These are phyloP conservation scores for Clunio marinus DNA, from an alignment of 2,888 invertebrate species.

Conservation along the genomic window DNA sequence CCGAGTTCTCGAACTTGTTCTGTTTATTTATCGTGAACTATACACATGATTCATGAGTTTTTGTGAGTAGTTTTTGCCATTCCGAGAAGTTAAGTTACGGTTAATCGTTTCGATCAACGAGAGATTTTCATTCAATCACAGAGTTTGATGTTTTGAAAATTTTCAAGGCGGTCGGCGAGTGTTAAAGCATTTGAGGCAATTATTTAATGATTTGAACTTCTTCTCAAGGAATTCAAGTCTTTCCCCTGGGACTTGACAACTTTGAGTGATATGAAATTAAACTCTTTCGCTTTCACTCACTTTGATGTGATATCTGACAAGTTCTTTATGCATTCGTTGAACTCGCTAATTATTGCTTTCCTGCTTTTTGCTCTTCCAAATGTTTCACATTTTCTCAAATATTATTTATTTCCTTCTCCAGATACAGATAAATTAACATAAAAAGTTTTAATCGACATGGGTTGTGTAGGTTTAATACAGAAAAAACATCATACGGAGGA, in stretches of 20 bases:
- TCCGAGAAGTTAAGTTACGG: neutral
- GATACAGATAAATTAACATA: neutral
- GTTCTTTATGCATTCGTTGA: conserved; percentile 6
- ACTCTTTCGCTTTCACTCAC: neutral
- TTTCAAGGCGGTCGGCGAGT: neutral
- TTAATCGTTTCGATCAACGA: conserved; percentile 9
- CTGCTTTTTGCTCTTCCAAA: neutral
- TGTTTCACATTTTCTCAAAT: too few species aligned
- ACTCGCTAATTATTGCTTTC: conserved; percentile 29
- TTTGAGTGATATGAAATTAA: neutral
- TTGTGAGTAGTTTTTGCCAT: conserved; percentile 14
- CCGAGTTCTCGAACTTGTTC: neutral
- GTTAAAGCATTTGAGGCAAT: neutral
- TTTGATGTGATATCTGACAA: neutral
- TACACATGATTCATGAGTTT: neutral
- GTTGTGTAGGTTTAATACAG: neutral
- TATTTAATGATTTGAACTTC: too few species aligned
- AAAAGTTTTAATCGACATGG: neutral
- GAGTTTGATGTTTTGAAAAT: neutral
- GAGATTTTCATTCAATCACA: neutral
- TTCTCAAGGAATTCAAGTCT: neutral
- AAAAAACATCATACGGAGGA: neutral
- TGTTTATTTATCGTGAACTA: neutral
- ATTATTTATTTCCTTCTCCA: neutral
- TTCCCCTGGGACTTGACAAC: neutral